phyloP scores from a whole-genome alignment of 1,140 invertebrate species.

The Musca domestica region DNA sequence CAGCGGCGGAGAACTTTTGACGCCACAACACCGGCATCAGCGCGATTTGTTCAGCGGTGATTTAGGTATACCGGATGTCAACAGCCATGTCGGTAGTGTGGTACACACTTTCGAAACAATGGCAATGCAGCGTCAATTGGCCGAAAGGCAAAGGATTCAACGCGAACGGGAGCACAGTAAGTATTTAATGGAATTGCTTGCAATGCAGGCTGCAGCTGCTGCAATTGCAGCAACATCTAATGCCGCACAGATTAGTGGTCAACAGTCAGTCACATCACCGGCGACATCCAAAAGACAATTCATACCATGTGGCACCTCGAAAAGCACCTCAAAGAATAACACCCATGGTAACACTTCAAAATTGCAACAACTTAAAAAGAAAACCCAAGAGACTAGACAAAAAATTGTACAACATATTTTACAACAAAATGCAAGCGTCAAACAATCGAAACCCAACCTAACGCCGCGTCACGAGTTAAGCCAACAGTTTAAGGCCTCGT shows the following conservation, averaged over 20 bases:
- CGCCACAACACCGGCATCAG: conserved; percentile 38
- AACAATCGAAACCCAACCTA: neutral
- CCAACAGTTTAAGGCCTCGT: neutral
- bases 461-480: conserved; percentile 28
- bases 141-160: conserved; percentile 38
- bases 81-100: conserved; percentile 50
- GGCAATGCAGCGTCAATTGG: conserved; percentile 44
- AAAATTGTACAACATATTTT: conserved; percentile 24
- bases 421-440: conserved; percentile 1
- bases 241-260: conserved; percentile 7
- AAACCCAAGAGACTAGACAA: conserved; percentile 1
- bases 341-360: conserved; percentile 26
- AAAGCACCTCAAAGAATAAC: conserved; percentile 30
- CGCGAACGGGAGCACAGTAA: conserved; percentile 31
- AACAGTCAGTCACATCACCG: neutral
- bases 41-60: conserved; percentile 51
- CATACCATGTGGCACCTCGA: conserved; percentile 35
- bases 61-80: conserved; percentile 51
- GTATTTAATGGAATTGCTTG: conserved; percentile 2
- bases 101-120: conserved; percentile 52
- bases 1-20: conserved; percentile 34
- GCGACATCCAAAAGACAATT: conserved; percentile 1
- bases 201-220: conserved; percentile 1
- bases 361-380: conserved; percentile 26
- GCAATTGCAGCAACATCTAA: conserved; percentile 20